Base-by-base conservation (phyloP, 2,888 invertebrate genomes). In the Campoplex nolae region DNA sequence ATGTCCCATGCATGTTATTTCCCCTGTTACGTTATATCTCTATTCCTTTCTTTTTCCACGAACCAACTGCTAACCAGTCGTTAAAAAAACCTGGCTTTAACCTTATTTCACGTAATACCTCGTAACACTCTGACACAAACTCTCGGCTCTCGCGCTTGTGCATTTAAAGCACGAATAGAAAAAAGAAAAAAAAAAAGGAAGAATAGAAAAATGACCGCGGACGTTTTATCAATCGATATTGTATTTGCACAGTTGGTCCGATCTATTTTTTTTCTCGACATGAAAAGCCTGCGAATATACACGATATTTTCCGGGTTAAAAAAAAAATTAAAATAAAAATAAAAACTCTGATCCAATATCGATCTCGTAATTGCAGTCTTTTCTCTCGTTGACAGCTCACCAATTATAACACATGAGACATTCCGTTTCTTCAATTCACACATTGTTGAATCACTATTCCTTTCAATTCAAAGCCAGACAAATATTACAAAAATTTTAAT, bases 51-150 rank as follows among this genome's bases (percentile, higher is more conserved):
- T 79, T 75, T 67, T 68, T 58, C 56, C 35, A 51, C 68, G 42
- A 76, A 76, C 45, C 28, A 28, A 28, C 23, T 28, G 35, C 56
- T 48, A 56, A 51, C 70, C 28, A 35, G 77, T 45, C 32, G 62
- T 62, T 56, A 32, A 62, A 62, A 73, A 48, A 68, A 58, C 74
- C 68, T 48, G 77, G 74, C 54, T 89, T 90, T 91, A 91, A 91
- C 91, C 91, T 90, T 88, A 90, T 91, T 91, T 79, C 83, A 51
- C 62, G 56, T 51, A 58, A 48, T 79, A 62, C 74, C 42, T 54
- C 38, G 65, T 32, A 56, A 74, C 51, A 28, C 51, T 58, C 58
- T 65, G 48, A 18, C 16, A 48, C 70, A 42, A 54, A 70, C 58
- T 71, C 62, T 23, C 28, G 6, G 42, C 62, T 48, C 73, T 70